Base-by-base conservation (phyloP, 2,888 invertebrate genomes). In the Aquatica leii region DNA sequence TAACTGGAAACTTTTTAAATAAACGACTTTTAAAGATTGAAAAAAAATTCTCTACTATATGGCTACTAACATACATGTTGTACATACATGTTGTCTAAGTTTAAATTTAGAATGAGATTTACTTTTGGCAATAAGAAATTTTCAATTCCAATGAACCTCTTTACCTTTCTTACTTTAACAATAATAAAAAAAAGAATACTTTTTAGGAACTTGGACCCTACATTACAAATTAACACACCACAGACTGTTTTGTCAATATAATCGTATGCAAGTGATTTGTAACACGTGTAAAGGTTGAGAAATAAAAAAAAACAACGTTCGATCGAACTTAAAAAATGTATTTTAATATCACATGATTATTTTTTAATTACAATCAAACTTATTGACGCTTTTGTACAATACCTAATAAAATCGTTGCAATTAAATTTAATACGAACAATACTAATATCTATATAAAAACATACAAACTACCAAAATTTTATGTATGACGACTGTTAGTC, bases 161-260 rank as follows among this genome's bases (percentile, higher is more conserved):
- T 24, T 54, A 56, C 41, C 52, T 61, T 62, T 62, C 64, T 59
- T 64, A 64, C 63, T 62, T 63, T 60, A 61, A 62, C 56, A 62
- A 53, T 59, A 58, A 67, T 67, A 66, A 63, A 66, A 24, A n/a
- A 63, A 57, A 62, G 66, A 63, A 67, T 67, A 65, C 64, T 71
- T 68, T 71, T 74, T 78, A 80, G 80, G 79, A 80, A 80, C 80
- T 79, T 80, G 80, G 79, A 79, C 79, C 79, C 71, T 70, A 68
- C 64, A 61, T 65, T 68, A 66, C 56, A 71, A 70, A 69, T 63
- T 59, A 66, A 59, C 57, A 62, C 63, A 66, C 66, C 62, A 59
- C 67, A 58, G 57, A 57, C 46, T 59, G 57, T 61, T 55, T 59
- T 51, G 51, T 60, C 52, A 24, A 35, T 54, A 54, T 55, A 54